A percentile compares a stretch with the other conserved stretches of the same genome.
Evolutionary conservation across 2,888 invertebrate genomes (phyloP).

Genomic region (Eristalinus sepulchralis): DNA sequence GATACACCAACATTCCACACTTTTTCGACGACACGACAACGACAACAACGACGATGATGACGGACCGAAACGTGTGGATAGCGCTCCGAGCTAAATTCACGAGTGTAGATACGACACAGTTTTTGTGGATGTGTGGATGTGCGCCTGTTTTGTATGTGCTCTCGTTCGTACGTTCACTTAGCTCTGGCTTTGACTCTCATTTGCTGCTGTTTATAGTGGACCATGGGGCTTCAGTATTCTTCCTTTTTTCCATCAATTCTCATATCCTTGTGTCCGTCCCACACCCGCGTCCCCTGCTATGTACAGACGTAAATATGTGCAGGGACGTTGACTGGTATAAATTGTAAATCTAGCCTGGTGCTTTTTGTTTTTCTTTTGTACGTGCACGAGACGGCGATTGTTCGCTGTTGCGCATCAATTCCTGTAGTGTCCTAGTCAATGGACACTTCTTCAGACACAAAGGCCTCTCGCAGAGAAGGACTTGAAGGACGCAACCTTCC

Average conservation of each 20-base stretch:
- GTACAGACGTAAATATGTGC: background rate
- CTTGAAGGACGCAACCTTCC: background rate
- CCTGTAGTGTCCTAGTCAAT: slow-evolving; percentile 40
- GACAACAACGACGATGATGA: slow-evolving; percentile 4
- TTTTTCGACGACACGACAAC: slow-evolving; percentile 6
- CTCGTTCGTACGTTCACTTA: slow-evolving; percentile 30
- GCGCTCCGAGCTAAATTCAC: slow-evolving; percentile 57
- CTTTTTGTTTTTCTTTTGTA: slow-evolving; percentile 13
- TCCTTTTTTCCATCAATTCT: background rate
- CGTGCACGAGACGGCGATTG: slow-evolving; percentile 32
- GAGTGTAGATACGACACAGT: slow-evolving; percentile 22
- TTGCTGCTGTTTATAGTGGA: slow-evolving; percentile 26
- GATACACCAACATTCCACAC: slow-evolving; percentile 60
- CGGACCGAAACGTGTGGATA: slow-evolving; percentile 40
- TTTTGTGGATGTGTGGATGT: background rate
- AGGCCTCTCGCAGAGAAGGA: background rate
- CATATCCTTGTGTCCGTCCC: background rate
- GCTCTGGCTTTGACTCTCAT: slow-evolving; percentile 36
- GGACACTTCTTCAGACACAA: background rate
- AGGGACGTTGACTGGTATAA: slow-evolving; percentile 49
- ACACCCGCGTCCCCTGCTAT: slow-evolving; percentile 15
- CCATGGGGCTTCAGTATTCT: background rate
- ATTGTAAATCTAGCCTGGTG: slow-evolving; percentile 14
- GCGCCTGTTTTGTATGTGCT: slow-evolving; percentile 25
- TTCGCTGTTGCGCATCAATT: slow-evolving; percentile 61